Evolutionary conservation across 1,140 invertebrate species (phyloP).

Genomic region (Pteromalus puparum): DNA sequence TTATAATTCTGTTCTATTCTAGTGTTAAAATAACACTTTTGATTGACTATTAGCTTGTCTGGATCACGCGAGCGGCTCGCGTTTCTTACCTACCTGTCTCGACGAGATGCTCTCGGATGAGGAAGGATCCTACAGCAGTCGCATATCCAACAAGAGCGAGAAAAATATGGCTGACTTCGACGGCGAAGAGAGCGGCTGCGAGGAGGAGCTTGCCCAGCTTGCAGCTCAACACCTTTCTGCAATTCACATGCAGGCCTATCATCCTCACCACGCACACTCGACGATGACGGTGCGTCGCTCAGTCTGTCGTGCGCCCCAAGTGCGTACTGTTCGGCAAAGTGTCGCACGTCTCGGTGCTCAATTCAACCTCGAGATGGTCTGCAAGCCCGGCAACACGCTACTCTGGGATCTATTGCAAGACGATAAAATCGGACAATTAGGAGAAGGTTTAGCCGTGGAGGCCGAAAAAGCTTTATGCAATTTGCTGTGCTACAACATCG

Average conservation of each 20-base stretch:
- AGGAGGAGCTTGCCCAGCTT: conserved; percentile 90
- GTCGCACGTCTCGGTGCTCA: conserved; percentile 72
- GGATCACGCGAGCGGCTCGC: conserved; percentile 55
- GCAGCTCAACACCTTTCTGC: conserved; percentile 77
- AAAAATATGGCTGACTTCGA: conserved; percentile 97
- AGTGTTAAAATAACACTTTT: background rate
- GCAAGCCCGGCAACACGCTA: conserved; percentile 91
- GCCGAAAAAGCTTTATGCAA: conserved; percentile 94
- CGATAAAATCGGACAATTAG: conserved; percentile 89
- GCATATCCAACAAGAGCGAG: conserved; percentile 94
- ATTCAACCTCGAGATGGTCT: conserved; percentile 87
- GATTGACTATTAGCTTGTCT: conserved; percentile 35
- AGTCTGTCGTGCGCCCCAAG: conserved; percentile 63
- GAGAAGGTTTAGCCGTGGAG: conserved; percentile 91
- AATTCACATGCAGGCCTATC: conserved; percentile 73
- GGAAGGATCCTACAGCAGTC: conserved; percentile 88
- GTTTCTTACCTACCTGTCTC: conserved; percentile 68
- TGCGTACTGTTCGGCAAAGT: conserved; percentile 60
- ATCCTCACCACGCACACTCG: conserved; percentile 65
- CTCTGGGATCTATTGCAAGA: conserved; percentile 96
- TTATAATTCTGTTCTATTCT: background rate
- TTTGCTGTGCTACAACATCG: conserved; percentile 91
- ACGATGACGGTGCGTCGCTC: conserved; percentile 65
- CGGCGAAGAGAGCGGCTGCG: conserved; percentile 91
- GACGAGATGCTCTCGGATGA: conserved; percentile 84